Evolutionary conservation across 2,113 vertebrate genomes (phyloP).

Genomic region (Lophius piscatorius): DNA sequence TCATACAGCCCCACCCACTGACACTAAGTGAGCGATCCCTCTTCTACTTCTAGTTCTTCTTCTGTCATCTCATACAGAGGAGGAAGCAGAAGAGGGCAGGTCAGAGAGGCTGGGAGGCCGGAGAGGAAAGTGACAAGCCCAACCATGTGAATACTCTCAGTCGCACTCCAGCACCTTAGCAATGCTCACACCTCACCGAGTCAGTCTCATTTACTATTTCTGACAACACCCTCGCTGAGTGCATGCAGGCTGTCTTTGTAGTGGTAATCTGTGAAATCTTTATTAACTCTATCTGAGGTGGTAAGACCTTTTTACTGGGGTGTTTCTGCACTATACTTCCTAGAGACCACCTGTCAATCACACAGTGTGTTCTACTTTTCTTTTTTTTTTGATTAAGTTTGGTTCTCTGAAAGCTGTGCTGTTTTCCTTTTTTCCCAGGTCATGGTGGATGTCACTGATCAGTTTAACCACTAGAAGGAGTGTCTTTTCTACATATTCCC

Average conservation of each 20-base stretch:
- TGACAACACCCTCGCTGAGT: conserved; percentile 5
- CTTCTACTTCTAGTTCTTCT: conserved; percentile 25
- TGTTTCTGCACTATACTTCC: conserved; percentile 22
- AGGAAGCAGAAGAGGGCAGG: conserved; percentile 7
- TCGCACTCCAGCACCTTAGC: conserved; percentile 23
- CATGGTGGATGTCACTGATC: conserved; percentile 23
- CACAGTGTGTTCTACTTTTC: too few species aligned
- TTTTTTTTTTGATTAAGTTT: conserved; percentile 27
- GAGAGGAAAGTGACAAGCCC: conserved; percentile 51
- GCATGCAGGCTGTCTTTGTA: conserved; percentile 13
- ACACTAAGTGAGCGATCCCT: not conserved
- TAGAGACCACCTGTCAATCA: conserved; percentile 51
- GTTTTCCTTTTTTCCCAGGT: conserved; percentile 21
- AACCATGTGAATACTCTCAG: conserved; percentile 36
- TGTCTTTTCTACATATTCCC: conserved; percentile 10
- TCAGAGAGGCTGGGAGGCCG: conserved; percentile 29
- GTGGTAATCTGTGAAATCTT: conserved; percentile 29
- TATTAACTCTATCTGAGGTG: conserved; percentile 5
- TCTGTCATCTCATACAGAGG: conserved; percentile 31
- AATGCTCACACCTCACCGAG: conserved; percentile 37
- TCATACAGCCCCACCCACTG: conserved; percentile 27
- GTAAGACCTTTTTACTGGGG: conserved; percentile 45
- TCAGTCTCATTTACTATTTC: conserved; percentile 26
- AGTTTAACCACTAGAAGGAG: conserved; percentile 6
- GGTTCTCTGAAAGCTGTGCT: conserved; percentile 28